Conservation (phyloP, 2,113 vertebrate genomes). For the Scomber scombrus region DNA sequence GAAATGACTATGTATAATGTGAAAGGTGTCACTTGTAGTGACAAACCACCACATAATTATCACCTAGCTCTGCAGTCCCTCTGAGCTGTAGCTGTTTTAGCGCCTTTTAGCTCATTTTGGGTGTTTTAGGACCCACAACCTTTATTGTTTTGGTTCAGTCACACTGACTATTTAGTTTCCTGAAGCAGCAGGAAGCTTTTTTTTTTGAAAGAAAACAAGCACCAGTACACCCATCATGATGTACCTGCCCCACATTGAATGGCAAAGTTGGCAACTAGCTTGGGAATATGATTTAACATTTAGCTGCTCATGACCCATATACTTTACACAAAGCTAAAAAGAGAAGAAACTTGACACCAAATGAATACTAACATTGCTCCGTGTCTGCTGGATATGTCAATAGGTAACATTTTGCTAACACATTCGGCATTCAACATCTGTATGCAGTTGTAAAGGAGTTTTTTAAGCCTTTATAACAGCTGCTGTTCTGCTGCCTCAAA, state of each 20-base stretch:
- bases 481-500: neutral
- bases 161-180: no score
- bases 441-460: neutral
- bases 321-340: neutral
- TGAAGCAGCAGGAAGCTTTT: no score
- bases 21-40: no score
- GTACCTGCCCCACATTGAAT: neutral
- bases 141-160: no score
- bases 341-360: neutral
- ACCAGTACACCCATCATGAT: no score
- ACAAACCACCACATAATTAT: no score
- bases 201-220: neutral
- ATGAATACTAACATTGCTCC: neutral
- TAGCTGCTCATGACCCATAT: neutral
- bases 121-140: no score
- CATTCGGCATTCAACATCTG: neutral
- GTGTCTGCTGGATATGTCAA: neutral
- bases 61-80: no score
- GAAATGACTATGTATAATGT: no score
- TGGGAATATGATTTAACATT: neutral
- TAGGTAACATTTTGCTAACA: neutral
- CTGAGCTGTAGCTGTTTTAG: no score
- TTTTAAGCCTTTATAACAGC: neutral
- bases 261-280: neutral
- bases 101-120: no score